These are phyloP conservation scores for Leptobrachium leishanense DNA, from an alignment of 2,113 vertebrate genomes.

Conservation along the genomic window DNA sequence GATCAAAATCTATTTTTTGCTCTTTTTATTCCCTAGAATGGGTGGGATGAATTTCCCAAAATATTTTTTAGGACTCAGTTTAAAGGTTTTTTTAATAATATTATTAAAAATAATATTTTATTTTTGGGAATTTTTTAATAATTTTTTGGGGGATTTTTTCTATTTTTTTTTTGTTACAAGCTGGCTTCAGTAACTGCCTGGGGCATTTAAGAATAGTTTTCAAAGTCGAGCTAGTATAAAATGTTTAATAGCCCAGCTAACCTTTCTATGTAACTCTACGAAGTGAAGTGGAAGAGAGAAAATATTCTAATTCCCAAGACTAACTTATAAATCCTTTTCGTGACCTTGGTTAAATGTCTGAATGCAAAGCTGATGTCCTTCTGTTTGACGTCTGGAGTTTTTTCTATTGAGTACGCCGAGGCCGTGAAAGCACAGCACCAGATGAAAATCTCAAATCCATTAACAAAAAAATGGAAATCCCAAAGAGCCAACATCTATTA, in stretches of 20 bases:
- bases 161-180: too few relatives aligned
- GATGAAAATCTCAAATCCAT: constrained; percentile 46
- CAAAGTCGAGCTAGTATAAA: constrained; percentile 1
- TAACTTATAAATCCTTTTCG: constrained; percentile 32
- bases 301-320: constrained; percentile 34
- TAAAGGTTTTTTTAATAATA: too few relatives aligned
- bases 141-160: too few relatives aligned
- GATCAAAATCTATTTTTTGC: too few relatives aligned
- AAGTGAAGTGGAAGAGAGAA: constrained; percentile 14
- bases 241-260: constrained; percentile 35
- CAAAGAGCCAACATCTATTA: constrained; percentile 30
- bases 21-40: too few relatives aligned
- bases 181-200: neutral
- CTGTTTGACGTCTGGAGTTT: neutral
- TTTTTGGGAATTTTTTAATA: too few relatives aligned
- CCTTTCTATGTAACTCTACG: constrained; percentile 24
- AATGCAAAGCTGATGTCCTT: constrained; percentile 34
- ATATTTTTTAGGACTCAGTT: too few relatives aligned
- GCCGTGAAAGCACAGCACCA: constrained; percentile 22
- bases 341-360: constrained; percentile 47
- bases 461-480: constrained; percentile 41
- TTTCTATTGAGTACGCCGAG: constrained; percentile 21
- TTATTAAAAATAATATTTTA: too few relatives aligned
- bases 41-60: too few relatives aligned
- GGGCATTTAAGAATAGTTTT: constrained; percentile 29